Conservation (phyloP, 2,797 vertebrate genomes). For the Staurois parvus region DNA sequence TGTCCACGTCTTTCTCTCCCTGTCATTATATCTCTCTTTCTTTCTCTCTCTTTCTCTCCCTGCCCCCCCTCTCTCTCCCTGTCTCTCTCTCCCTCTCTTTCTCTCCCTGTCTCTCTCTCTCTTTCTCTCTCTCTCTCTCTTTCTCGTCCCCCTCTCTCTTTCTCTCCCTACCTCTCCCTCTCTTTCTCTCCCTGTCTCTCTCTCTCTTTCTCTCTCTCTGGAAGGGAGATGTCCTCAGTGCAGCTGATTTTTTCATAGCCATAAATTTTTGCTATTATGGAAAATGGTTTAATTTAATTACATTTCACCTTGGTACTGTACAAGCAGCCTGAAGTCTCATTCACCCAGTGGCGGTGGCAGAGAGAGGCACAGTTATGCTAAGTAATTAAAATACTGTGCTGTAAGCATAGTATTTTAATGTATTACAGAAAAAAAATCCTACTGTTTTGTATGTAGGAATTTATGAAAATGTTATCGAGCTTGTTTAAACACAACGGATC, state of each 20-base stretch:
- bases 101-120: too few species aligned
- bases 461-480: neutral
- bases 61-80: too few species aligned
- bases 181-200: too few species aligned
- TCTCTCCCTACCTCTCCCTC: too few species aligned
- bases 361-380: neutral
- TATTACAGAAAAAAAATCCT: neutral
- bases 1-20: too few species aligned
- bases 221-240: neutral
- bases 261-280: slow-evolving; percentile 31
- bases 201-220: too few species aligned
- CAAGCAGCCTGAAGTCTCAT: slow-evolving; percentile 1
- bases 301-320: slow-evolving; percentile 27
- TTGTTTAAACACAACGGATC: neutral
- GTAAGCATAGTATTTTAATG: slow-evolving; percentile 2
- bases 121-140: too few species aligned
- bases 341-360: neutral
- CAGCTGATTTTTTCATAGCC: slow-evolving; percentile 7
- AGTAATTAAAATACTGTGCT: neutral
- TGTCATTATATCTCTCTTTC: too few species aligned
- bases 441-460: neutral
- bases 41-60: too few species aligned
- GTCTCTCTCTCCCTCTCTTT: too few species aligned
- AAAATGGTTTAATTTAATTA: slow-evolving; percentile 39
- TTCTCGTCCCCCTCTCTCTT: too few species aligned